Evolutionary conservation across 2,888 invertebrate species (phyloP).

Genomic region (Troilus luridus): DNA sequence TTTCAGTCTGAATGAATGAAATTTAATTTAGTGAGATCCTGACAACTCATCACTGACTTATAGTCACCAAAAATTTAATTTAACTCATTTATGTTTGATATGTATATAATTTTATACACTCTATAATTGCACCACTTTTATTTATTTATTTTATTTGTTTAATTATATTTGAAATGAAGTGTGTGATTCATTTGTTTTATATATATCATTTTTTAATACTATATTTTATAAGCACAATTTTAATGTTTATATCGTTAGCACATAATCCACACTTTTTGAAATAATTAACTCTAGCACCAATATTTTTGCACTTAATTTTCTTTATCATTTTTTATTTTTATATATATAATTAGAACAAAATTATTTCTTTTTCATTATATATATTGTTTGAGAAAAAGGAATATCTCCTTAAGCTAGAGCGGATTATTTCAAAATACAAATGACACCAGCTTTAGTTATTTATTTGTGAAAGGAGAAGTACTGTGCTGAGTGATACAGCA

Average conservation of each 20-base stretch:
- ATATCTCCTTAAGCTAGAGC: not conserved
- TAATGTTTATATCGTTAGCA: not conserved
- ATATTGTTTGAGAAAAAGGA: not conserved
- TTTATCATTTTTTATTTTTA: not conserved
- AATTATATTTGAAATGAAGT: not conserved
- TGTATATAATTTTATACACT: too few species aligned
- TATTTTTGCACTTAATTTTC: not conserved
- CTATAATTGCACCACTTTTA: too few species aligned
- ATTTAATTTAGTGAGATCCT: too few species aligned
- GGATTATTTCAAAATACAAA: constrained; percentile 31
- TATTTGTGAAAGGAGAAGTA: constrained; percentile 57
- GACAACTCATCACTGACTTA: too few species aligned
- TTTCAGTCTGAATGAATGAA: too few species aligned
- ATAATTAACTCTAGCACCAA: constrained; percentile 21
- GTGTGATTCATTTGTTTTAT: not conserved
- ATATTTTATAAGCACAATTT: not conserved
- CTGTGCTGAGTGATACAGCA: constrained; percentile 50
- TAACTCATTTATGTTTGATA: too few species aligned
- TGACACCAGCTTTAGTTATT: constrained; percentile 48
- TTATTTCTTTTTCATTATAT: not conserved
- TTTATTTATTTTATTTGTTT: not conserved
- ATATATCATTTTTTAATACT: not conserved
- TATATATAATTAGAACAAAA: not conserved
- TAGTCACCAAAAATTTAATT: too few species aligned
- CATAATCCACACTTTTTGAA: not conserved